phyloP scores from a whole-genome alignment of 2,113 vertebrate species.

The Poicephalus meyeri region DNA sequence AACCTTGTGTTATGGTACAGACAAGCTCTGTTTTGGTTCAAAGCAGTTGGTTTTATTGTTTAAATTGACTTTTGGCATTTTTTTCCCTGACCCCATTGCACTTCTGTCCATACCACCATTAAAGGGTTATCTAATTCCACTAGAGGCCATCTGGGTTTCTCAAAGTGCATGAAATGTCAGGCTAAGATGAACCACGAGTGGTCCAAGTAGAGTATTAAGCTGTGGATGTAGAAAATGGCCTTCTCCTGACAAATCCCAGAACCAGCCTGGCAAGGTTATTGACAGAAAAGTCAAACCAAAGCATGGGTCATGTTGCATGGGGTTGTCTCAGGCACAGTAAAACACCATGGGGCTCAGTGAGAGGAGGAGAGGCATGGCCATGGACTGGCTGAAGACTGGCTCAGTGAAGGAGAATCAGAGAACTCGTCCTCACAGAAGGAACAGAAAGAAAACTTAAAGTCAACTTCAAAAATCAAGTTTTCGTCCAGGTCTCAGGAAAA shows the following conservation, averaged over 20 bases:
- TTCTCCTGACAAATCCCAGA: conserved; percentile 46
- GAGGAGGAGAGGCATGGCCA: background rate
- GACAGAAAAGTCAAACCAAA: conserved; percentile 14
- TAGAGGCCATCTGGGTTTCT: background rate
- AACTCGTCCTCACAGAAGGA: background rate
- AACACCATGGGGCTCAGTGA: background rate
- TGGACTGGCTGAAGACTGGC: background rate
- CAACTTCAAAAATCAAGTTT: background rate
- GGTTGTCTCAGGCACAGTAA: background rate
- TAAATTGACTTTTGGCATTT: background rate
- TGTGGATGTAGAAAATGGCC: background rate
- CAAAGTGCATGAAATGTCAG: background rate
- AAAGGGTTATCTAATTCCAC: background rate
- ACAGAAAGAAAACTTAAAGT: background rate
- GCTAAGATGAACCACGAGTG: background rate
- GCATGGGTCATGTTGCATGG: background rate
- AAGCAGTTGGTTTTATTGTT: background rate
- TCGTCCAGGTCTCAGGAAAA: background rate
- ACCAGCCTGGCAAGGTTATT: background rate
- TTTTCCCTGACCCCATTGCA: background rate
- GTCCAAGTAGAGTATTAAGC: background rate
- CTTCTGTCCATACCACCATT: background rate
- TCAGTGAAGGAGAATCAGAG: background rate
- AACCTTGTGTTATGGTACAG: background rate
- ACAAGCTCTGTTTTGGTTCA: background rate